phyloP scores from a whole-genome alignment of 2,797 vertebrate genomes.

The Sebastes aleutianus region DNA sequence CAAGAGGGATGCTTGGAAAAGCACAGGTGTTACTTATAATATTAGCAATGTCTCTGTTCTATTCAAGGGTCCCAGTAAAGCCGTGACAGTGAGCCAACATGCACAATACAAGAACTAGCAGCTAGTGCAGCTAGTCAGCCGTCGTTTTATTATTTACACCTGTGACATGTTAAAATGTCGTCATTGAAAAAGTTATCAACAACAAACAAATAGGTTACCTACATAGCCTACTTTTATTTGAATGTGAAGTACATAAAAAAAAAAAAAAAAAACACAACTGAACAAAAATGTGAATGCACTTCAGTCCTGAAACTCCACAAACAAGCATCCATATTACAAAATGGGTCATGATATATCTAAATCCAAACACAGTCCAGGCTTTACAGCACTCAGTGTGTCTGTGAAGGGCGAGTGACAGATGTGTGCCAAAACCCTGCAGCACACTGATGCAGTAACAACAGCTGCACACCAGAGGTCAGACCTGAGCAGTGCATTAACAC shows the following conservation, averaged over 20 bases:
- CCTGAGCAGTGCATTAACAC: not conserved
- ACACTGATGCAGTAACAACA: conserved; percentile 4
- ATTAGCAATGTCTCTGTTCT: not conserved
- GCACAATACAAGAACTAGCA: not conserved
- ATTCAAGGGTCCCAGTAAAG: not conserved
- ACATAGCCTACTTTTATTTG: not conserved
- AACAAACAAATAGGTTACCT: too few species aligned
- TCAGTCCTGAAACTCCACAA: not conserved
- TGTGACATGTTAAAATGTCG: not conserved
- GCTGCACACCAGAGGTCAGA: conserved; percentile 47
- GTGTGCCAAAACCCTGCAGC: not conserved
- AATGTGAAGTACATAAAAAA: not conserved
- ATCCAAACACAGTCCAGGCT: not conserved
- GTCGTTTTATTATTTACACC: not conserved
- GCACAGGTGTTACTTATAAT: not conserved
- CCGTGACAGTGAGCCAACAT: not conserved
- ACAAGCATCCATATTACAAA: not conserved
- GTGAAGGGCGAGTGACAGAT: conserved; percentile 2
- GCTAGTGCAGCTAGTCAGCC: not conserved
- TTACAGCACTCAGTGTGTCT: not conserved
- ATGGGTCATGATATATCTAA: not conserved
- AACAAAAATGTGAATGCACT: not conserved
- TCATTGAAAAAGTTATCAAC: too few species aligned
- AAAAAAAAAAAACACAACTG: not conserved
- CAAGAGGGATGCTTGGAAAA: not conserved